A percentile compares a stretch with the other conserved stretches of the same genome.
phyloP scores from a whole-genome alignment of 2,888 invertebrate species.

The Phoronis australis region DNA sequence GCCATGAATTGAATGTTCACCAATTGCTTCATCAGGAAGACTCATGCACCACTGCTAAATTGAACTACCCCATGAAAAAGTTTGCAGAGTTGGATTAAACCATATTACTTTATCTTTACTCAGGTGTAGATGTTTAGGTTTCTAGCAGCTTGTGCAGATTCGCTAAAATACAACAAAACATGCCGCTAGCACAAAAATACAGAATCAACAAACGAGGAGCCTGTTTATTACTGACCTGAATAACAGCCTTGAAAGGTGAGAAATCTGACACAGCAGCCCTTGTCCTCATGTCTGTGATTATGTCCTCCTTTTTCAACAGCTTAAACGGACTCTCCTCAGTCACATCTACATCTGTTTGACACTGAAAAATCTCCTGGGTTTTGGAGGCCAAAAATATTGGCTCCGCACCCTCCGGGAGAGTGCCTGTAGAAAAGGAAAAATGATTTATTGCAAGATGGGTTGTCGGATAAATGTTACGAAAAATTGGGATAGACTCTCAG shows the following conservation, averaged over 20 bases:
- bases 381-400: constrained; percentile 48
- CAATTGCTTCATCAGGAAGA: too few relatives aligned
- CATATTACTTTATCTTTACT: too few relatives aligned
- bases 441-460: not conserved
- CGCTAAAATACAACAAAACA: too few relatives aligned
- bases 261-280: constrained; percentile 52
- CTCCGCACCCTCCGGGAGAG: constrained; percentile 39
- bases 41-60: too few relatives aligned
- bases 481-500: too few relatives aligned
- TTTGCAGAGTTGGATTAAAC: too few relatives aligned
- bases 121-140: too few relatives aligned
- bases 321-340: constrained; percentile 44
- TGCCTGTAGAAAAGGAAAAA: constrained; percentile 15
- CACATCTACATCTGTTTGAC: constrained; percentile 44
- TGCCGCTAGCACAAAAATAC: too few relatives aligned
- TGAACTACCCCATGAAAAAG: too few relatives aligned
- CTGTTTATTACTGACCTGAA: constrained; percentile 38
- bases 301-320: constrained; percentile 43
- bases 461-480: not conserved
- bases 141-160: too few relatives aligned
- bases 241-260: constrained; percentile 42
- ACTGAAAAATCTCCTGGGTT: constrained; percentile 48
- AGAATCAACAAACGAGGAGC: too few relatives aligned
- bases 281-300: constrained; percentile 44
- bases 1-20: too few relatives aligned